Evolutionary conservation across 2,113 vertebrate species (phyloP).

Genomic region (Numenius arquata): DNA sequence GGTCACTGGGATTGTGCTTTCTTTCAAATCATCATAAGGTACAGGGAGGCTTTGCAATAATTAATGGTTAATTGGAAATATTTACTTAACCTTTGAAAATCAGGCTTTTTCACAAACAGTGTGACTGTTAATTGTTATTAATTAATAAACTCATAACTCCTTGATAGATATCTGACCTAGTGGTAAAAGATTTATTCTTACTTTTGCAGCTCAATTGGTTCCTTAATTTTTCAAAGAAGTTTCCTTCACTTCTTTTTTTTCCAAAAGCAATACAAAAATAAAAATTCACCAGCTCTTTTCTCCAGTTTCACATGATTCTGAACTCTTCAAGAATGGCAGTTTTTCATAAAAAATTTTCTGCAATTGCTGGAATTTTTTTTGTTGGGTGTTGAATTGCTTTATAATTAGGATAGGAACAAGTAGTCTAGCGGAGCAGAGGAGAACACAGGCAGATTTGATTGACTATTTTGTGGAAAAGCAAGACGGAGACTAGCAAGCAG

Average conservation of each 20-base stretch:
- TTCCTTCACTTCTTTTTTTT: neutral
- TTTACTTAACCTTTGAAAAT: neutral
- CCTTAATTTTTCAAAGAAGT: neutral
- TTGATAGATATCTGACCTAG: neutral
- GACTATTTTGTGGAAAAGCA: neutral
- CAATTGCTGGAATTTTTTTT: neutral
- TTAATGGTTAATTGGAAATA: neutral
- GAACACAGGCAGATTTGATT: neutral
- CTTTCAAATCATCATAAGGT: neutral
- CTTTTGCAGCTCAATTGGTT: neutral
- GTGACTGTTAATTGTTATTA: neutral
- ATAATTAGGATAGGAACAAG: neutral
- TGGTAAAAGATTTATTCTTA: neutral
- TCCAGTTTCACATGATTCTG: conserved; percentile 21
- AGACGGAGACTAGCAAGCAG: neutral
- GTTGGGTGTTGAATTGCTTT: neutral
- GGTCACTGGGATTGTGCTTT: neutral
- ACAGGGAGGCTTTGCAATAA: neutral
- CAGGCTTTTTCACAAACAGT: neutral
- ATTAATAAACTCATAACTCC: neutral
- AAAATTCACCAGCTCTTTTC: neutral
- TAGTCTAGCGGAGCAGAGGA: neutral
- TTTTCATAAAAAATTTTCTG: conserved; percentile 16
- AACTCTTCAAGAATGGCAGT: neutral
- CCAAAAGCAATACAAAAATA: neutral